phyloP scores from a whole-genome alignment of 2,797 vertebrate species.

The Mormyrus proboscirostris region DNA sequence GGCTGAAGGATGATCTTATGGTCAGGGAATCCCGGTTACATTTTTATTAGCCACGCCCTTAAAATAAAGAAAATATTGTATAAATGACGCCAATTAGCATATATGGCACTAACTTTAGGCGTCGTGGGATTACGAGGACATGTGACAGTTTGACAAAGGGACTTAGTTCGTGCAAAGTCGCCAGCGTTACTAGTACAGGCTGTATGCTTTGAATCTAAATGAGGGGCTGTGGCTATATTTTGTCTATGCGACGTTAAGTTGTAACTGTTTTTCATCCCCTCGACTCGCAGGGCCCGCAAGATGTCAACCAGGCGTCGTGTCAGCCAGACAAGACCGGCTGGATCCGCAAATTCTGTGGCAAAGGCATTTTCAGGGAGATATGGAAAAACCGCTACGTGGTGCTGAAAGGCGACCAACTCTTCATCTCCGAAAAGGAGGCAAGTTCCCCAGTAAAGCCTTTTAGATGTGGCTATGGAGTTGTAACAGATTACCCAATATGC shows the following conservation, averaged over 20 bases:
- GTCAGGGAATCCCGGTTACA: constrained; percentile 17
- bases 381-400: constrained; percentile 88
- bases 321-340: constrained; percentile 85
- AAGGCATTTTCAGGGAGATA: constrained; percentile 88
- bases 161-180: neutral
- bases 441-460: constrained; percentile 30
- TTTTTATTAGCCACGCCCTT: constrained; percentile 34
- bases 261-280: neutral
- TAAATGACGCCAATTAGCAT: neutral
- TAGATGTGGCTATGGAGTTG: neutral
- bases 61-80: constrained; percentile 10
- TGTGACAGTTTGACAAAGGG: neutral
- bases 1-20: neutral
- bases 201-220: neutral
- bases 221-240: neutral
- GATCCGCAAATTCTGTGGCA: constrained; percentile 89
- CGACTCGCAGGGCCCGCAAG: constrained; percentile 68
- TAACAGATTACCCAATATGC: neutral
- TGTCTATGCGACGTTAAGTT: neutral
- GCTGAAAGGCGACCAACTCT: constrained; percentile 81
- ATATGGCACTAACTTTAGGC: neutral
- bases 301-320: constrained; percentile 57
- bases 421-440: constrained; percentile 87
- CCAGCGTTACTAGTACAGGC: neutral
- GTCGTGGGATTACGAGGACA: neutral